A percentile compares a stretch with the other conserved stretches of the same genome.
These are phyloP conservation scores for Busseola fusca DNA, from an alignment of 2,888 invertebrate species.

Conservation along the genomic window DNA sequence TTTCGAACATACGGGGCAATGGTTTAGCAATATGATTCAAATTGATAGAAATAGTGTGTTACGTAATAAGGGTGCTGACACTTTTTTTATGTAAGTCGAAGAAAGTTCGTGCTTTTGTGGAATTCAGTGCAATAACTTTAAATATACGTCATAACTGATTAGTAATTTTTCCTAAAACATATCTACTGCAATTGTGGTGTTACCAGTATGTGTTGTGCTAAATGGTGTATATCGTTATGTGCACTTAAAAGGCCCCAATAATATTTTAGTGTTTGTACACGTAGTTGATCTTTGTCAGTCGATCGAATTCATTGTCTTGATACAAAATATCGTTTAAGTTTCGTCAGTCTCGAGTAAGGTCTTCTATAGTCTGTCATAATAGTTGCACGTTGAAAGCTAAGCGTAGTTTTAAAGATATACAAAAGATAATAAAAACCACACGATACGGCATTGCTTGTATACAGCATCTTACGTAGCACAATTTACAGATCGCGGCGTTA, in stretches of 20 bases:
- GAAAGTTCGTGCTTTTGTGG: neutral
- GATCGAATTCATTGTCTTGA: constrained; percentile 49
- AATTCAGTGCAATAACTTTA: constrained; percentile 19
- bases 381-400: constrained; percentile 85
- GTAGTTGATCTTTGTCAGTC: constrained; percentile 63
- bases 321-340: constrained; percentile 35
- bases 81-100: neutral
- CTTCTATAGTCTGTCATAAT: constrained; percentile 62
- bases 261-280: constrained; percentile 69
- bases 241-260: constrained; percentile 68
- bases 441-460: constrained; percentile 84
- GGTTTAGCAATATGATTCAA: no score
- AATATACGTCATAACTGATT: constrained; percentile 36
- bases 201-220: constrained; percentile 68
- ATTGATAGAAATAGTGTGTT: no score
- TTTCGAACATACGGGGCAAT: no score
- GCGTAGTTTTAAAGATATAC: constrained; percentile 79
- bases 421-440: constrained; percentile 79
- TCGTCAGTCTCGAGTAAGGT: constrained; percentile 54
- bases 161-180: constrained; percentile 33
- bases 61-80: no score
- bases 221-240: constrained; percentile 64
- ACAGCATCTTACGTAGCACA: constrained; percentile 83
- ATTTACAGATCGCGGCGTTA: constrained; percentile 79
- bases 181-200: constrained; percentile 67